Percentiles rank a stretch among this genome's conserved stretches.
Evolutionary conservation across 1,140 invertebrate species (phyloP).

Genomic region (Drosophila pachea): DNA sequence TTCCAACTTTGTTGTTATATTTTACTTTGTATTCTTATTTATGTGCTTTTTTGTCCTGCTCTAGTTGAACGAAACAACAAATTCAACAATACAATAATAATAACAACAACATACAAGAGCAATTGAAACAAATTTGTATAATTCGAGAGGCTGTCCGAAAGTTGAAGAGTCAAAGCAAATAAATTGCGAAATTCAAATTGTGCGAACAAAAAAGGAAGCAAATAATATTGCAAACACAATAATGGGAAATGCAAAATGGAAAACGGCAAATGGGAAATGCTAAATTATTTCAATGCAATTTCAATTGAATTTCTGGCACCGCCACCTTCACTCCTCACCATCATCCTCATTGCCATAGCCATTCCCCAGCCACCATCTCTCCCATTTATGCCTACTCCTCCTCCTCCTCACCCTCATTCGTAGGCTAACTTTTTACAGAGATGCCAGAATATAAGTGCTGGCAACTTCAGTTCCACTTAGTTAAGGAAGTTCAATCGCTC

Average conservation of each 20-base stretch:
- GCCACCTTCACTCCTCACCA: no score
- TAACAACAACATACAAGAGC: constrained; percentile 13
- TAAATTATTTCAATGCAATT: constrained; percentile 72
- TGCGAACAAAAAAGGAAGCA: constrained; percentile 22
- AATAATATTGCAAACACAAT: constrained; percentile 48
- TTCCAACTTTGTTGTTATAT: no score
- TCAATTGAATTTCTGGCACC: constrained; percentile 63
- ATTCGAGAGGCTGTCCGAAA: constrained; percentile 32
- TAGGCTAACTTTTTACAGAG: constrained; percentile 7
- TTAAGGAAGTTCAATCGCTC: no score
- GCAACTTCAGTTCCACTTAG: no score
- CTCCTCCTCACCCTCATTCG: neutral
- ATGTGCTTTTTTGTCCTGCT: neutral
- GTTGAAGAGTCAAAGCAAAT: constrained; percentile 70
- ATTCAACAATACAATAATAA: constrained; percentile 2
- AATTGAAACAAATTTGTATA: constrained; percentile 42
- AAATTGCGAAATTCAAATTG: constrained; percentile 64
- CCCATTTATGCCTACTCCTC: no score
- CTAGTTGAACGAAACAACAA: neutral
- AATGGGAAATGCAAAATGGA: constrained; percentile 59
- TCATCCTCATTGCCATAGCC: no score
- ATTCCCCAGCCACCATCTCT: no score
- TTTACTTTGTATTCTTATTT: no score
- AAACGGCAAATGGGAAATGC: constrained; percentile 49
- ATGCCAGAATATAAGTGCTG: no score